Conservation (phyloP, 2,888 invertebrate species). For the Metalampra italica region DNA sequence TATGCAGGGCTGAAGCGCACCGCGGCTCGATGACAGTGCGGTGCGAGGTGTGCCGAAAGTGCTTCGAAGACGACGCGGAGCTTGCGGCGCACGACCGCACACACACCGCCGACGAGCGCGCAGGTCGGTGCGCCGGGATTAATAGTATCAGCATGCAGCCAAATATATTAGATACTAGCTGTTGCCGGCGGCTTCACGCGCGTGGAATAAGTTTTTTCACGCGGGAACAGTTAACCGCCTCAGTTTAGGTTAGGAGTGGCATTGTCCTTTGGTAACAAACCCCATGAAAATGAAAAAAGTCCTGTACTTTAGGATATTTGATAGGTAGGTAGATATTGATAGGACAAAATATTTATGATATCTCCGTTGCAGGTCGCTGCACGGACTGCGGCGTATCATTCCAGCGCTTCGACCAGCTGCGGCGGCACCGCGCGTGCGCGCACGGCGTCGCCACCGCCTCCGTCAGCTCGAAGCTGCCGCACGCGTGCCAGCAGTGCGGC, state of each 20-base stretch:
- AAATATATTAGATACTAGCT: too few relatives aligned
- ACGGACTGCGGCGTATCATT: constrained; percentile 51
- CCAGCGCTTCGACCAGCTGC: constrained; percentile 64
- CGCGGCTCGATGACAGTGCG: constrained; percentile 72
- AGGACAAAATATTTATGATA: too few relatives aligned
- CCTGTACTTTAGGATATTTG: too few relatives aligned
- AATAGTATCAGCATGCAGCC: too few relatives aligned
- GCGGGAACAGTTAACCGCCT: too few relatives aligned
- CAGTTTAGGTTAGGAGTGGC: too few relatives aligned
- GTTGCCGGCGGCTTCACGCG: too few relatives aligned
- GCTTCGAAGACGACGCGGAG: constrained; percentile 71
- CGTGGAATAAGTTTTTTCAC: too few relatives aligned
- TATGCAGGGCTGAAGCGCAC: constrained; percentile 57
- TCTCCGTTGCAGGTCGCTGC: constrained; percentile 63
- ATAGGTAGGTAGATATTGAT: too few relatives aligned
- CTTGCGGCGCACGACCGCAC: constrained; percentile 49
- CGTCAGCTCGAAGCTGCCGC: constrained; percentile 28
- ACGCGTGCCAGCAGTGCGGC: constrained; percentile 66
- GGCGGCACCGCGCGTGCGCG: constrained; percentile 50
- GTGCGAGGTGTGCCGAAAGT: constrained; percentile 67
- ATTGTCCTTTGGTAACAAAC: too few relatives aligned
- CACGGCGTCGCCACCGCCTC: constrained; percentile 28
- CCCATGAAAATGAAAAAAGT: too few relatives aligned
- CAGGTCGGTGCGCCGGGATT: constrained; percentile 34
- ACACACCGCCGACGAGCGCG: constrained; percentile 64